A percentile compares a stretch with the other conserved stretches of the same genome.
phyloP scores from a whole-genome alignment of 2,888 invertebrate genomes.

The Noctuana brunneofusca region DNA sequence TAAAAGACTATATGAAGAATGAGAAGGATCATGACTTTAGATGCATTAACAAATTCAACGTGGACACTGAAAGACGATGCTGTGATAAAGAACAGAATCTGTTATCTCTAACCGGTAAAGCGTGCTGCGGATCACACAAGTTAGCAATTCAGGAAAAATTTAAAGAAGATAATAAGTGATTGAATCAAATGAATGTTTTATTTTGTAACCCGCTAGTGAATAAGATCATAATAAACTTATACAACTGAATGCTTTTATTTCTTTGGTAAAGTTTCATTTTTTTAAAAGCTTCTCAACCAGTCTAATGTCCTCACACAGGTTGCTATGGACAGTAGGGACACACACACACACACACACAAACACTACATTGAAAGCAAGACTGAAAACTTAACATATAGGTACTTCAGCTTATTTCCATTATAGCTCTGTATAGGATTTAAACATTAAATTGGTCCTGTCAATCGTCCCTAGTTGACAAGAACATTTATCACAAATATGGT shows the following conservation, averaged over 20 bases:
- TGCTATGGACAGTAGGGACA: too few relatives aligned
- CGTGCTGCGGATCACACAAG: constrained; percentile 73
- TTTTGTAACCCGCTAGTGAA: constrained; percentile 72
- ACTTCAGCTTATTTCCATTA: too few relatives aligned
- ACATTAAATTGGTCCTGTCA: too few relatives aligned
- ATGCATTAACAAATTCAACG: constrained; percentile 68
- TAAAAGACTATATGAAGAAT: constrained; percentile 67
- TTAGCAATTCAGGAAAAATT: constrained; percentile 66
- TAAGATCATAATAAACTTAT: constrained; percentile 50
- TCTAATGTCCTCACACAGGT: background rate
- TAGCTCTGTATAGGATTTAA: too few relatives aligned
- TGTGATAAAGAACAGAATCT: constrained; percentile 73
- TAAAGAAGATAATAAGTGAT: constrained; percentile 47
- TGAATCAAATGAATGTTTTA: constrained; percentile 64
- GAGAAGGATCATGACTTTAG: constrained; percentile 68
- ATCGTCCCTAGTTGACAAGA: too few relatives aligned
- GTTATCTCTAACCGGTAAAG: constrained; percentile 61
- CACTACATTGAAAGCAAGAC: too few relatives aligned
- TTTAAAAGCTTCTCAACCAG: background rate
- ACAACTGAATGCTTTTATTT: constrained; percentile 39
- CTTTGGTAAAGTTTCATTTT: background rate
- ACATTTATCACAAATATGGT: too few relatives aligned
- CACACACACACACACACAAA: too few relatives aligned
- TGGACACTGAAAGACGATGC: constrained; percentile 71
- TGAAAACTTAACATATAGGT: too few relatives aligned